These are phyloP conservation scores for Drosophila repleta DNA, from an alignment of 1,140 invertebrate species.

Conservation along the genomic window DNA sequence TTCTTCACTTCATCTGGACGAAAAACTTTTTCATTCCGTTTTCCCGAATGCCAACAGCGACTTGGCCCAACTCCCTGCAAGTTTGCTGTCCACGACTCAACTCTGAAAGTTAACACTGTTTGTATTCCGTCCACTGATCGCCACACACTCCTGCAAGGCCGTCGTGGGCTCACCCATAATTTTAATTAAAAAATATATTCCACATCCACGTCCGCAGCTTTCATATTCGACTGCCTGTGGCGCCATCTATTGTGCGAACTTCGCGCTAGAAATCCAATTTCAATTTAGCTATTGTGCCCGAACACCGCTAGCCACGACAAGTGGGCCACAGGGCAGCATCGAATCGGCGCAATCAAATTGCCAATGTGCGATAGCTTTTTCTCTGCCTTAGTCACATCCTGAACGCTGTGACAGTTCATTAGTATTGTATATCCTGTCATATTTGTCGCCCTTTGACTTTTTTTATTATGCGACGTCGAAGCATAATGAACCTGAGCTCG, in stretches of 20 bases:
- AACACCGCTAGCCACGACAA: constrained; percentile 3
- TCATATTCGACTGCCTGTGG: constrained; percentile 23
- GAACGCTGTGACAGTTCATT: constrained; percentile 62
- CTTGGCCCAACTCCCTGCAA: constrained; percentile 51
- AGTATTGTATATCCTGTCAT: constrained; percentile 63
- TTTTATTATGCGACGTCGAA: constrained; percentile 56
- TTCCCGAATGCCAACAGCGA: constrained; percentile 43
- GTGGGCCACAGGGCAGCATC: not conserved
- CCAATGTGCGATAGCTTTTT: constrained; percentile 31
- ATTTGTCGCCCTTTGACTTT: constrained; percentile 70
- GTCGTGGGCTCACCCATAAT: constrained; percentile 18
- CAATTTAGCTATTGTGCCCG: constrained; percentile 25
- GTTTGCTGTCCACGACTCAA: constrained; percentile 45
- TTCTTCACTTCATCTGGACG: constrained; percentile 62
- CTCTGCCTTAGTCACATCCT: constrained; percentile 25
- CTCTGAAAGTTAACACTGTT: constrained; percentile 23
- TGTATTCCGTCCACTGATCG: constrained; percentile 23
- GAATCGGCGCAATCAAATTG: constrained; percentile 34
- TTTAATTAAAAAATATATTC: constrained; percentile 57
- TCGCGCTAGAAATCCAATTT: constrained; percentile 37
- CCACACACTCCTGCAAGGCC: constrained; percentile 2
- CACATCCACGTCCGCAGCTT: constrained; percentile 1
- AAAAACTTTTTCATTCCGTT: constrained; percentile 68
- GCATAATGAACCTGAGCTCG: constrained; percentile 31
- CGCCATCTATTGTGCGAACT: constrained; percentile 31